A percentile compares a stretch with the other conserved stretches of the same genome.
Conservation (phyloP, 2,113 vertebrate genomes). For the Fukomys damarensis region DNA sequence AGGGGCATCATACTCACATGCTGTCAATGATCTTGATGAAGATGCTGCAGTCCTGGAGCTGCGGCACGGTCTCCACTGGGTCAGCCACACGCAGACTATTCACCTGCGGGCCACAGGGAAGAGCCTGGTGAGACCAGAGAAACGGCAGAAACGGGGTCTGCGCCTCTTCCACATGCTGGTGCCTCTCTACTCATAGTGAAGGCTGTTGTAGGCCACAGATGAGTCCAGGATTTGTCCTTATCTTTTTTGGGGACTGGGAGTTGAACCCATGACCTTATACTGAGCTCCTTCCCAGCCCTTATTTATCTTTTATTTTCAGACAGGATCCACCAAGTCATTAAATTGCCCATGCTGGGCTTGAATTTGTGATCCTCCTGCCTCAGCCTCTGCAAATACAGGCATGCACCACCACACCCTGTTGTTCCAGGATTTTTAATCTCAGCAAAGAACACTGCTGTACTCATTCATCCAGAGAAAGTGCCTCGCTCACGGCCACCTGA, state of each 20-base stretch:
- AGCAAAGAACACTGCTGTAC: neutral
- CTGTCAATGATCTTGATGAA: conserved; percentile 89
- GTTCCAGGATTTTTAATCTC: neutral
- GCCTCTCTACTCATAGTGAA: neutral
- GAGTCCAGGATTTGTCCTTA: neutral
- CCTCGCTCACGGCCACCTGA: neutral
- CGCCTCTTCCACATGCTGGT: neutral
- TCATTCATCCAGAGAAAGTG: neutral
- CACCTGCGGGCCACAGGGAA: conserved; percentile 83
- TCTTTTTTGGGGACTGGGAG: neutral
- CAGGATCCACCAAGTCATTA: neutral
- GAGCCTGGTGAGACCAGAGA: neutral
- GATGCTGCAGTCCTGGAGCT: conserved; percentile 89
- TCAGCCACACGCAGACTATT: conserved; percentile 87
- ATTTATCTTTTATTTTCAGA: neutral
- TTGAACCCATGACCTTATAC: neutral
- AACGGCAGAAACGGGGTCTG: neutral
- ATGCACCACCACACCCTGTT: neutral
- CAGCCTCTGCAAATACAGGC: neutral
- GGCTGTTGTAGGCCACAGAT: neutral
- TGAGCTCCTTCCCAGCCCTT: neutral
- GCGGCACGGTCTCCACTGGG: conserved; percentile 74
- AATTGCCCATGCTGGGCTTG: neutral
- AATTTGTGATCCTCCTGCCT: neutral
- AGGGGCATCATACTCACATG: conserved; percentile 88